phyloP scores from a whole-genome alignment of 2,888 invertebrate species.

The Gastrophysa polygoni region DNA sequence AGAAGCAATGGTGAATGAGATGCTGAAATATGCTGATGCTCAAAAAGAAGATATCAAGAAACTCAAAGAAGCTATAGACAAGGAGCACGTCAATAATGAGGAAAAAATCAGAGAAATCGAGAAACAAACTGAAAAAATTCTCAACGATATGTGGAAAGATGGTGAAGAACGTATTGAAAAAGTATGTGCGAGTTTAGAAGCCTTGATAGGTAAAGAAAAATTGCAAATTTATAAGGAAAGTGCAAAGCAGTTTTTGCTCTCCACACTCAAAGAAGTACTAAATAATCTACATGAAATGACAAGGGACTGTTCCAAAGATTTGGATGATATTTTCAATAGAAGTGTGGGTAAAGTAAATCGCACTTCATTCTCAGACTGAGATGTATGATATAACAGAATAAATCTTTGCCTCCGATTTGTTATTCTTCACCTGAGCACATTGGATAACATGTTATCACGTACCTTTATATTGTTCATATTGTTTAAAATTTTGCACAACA shows the following conservation, averaged over 20 bases:
- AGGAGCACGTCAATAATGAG: not conserved
- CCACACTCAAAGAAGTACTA: not conserved
- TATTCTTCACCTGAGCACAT: too few species aligned
- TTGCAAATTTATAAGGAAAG: not conserved
- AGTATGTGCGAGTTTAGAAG: not conserved
- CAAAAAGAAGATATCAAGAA: not conserved
- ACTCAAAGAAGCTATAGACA: not conserved
- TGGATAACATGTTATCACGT: too few species aligned
- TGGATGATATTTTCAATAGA: not conserved
- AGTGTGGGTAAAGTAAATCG: not conserved
- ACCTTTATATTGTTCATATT: too few species aligned
- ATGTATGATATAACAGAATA: too few species aligned
- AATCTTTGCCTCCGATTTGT: too few species aligned
- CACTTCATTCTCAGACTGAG: not conserved
- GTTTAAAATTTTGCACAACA: too few species aligned
- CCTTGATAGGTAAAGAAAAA: not conserved
- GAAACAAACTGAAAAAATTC: not conserved
- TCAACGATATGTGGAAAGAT: not conserved
- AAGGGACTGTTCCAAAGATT: not conserved
- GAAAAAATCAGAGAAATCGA: not conserved
- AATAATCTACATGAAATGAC: not conserved
- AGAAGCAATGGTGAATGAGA: not conserved
- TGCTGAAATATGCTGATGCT: not conserved
- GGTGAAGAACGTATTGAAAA: not conserved
- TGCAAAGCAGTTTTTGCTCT: not conserved